Percentiles rank a stretch among this genome's conserved stretches.
These are phyloP conservation scores for Limnephilus marmoratus DNA, from an alignment of 2,888 invertebrate species.

Conservation along the genomic window DNA sequence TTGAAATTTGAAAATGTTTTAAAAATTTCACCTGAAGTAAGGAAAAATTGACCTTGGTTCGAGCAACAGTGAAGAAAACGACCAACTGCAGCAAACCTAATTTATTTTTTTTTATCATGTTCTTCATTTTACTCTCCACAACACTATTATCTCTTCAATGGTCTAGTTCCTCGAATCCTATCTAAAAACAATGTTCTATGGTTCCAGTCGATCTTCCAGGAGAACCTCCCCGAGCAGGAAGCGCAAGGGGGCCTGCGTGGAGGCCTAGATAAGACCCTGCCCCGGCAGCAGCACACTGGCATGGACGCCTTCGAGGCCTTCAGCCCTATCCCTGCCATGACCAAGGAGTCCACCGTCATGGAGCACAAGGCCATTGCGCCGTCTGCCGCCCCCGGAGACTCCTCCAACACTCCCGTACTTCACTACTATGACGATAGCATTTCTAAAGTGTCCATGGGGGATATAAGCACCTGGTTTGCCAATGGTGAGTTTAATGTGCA, in stretches of 20 bases:
- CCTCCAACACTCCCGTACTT: constrained; percentile 67
- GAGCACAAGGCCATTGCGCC: constrained; percentile 69
- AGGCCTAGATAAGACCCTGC: constrained; percentile 37
- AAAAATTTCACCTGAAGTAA: too few relatives aligned
- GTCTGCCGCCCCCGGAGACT: neutral
- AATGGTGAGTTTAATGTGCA: constrained; percentile 78
- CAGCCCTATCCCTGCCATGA: constrained; percentile 75
- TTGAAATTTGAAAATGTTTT: too few relatives aligned
- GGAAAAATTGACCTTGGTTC: too few relatives aligned
- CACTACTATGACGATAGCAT: constrained; percentile 74
- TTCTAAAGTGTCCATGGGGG: constrained; percentile 77
- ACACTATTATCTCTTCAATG: too few relatives aligned
- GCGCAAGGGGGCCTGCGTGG: neutral
- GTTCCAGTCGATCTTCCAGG: constrained; percentile 58
- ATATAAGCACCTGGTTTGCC: constrained; percentile 83
- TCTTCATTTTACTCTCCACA: too few relatives aligned
- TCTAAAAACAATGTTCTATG: neutral
- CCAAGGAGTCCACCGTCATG: constrained; percentile 71
- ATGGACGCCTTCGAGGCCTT: constrained; percentile 76
- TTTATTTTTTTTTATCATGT: too few relatives aligned
- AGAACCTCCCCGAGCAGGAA: constrained; percentile 67
- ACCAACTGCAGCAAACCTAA: too few relatives aligned
- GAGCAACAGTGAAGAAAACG: too few relatives aligned
- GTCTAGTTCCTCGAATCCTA: too few relatives aligned
- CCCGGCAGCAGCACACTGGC: constrained; percentile 58